phyloP scores from a whole-genome alignment of 2,888 invertebrate genomes.

The Hirtodrosophila alboralis region DNA sequence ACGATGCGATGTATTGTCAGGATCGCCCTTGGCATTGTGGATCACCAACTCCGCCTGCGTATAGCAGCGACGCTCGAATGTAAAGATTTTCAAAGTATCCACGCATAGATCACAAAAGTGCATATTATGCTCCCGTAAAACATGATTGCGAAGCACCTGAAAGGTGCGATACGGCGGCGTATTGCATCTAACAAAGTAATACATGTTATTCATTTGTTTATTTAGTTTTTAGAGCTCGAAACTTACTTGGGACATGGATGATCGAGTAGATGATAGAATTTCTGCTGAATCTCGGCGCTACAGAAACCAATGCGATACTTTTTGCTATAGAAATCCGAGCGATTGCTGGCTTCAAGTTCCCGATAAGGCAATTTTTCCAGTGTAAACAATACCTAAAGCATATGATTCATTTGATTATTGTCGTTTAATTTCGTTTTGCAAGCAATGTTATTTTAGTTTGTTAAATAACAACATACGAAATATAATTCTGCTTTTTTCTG shows the following conservation, averaged over 20 bases:
- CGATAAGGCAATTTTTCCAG: constrained; percentile 88
- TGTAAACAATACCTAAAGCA: constrained; percentile 93
- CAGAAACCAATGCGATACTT: constrained; percentile 93
- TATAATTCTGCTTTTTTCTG: too few relatives aligned
- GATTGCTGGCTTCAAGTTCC: constrained; percentile 82
- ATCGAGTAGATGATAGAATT: constrained; percentile 90
- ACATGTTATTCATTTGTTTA: too few relatives aligned
- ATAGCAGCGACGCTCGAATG: constrained; percentile 94
- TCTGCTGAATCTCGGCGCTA: constrained; percentile 88
- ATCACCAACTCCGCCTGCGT: constrained; percentile 91
- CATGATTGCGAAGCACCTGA: constrained; percentile 92
- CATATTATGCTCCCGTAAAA: constrained; percentile 92
- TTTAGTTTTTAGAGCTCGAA: too few relatives aligned
- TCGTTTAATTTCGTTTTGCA: too few relatives aligned
- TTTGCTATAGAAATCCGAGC: constrained; percentile 87
- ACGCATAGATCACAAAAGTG: constrained; percentile 97
- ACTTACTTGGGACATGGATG: constrained; percentile 89
- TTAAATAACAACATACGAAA: too few relatives aligned
- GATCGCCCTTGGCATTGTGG: constrained; percentile 95
- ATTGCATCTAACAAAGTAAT: constrained; percentile 86
- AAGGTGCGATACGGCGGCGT: constrained; percentile 90
- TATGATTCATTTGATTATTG: background rate
- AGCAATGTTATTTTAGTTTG: too few relatives aligned
- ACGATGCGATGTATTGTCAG: constrained; percentile 94
- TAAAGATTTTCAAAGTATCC: constrained; percentile 93